Percentiles rank a stretch among this genome's conserved stretches.
Conservation (phyloP, 2,113 vertebrate species). For the Mionectes macconnelli region DNA sequence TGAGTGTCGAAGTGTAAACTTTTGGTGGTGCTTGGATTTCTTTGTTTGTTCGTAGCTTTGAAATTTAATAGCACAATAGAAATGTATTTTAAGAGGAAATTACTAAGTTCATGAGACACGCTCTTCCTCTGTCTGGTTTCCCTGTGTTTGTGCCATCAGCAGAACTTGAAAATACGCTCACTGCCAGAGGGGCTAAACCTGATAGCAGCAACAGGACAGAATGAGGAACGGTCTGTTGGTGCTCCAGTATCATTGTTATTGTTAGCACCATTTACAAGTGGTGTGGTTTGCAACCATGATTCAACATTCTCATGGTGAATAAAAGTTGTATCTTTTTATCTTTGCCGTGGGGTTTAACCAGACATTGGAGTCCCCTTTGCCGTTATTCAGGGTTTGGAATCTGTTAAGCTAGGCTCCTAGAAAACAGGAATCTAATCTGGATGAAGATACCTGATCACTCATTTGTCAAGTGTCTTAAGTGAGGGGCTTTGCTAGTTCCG, state of each 20-base stretch:
- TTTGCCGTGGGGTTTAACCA: not conserved
- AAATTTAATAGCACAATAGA: not conserved
- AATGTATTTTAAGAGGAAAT: not conserved
- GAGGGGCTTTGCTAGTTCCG: not conserved
- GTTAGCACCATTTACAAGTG: not conserved
- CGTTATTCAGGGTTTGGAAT: not conserved
- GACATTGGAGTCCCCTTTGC: not conserved
- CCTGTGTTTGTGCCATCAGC: not conserved
- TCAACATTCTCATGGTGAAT: not conserved
- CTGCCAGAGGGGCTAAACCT: not conserved
- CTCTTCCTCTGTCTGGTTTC: not conserved
- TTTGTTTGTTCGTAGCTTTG: not conserved
- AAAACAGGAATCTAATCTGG: not conserved
- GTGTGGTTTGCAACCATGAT: not conserved
- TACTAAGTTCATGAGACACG: not conserved
- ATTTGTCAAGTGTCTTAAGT: not conserved
- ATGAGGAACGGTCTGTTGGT: not conserved
- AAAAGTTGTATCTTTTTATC: not conserved
- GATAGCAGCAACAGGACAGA: not conserved
- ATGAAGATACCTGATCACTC: not conserved
- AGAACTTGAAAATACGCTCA: not conserved
- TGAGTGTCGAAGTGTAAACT: not conserved
- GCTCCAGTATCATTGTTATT: not conserved
- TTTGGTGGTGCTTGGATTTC: not conserved
- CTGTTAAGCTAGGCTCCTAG: not conserved